Evolutionary conservation across 2,888 invertebrate species (phyloP).

Genomic region (Agapetus fuscipes): DNA sequence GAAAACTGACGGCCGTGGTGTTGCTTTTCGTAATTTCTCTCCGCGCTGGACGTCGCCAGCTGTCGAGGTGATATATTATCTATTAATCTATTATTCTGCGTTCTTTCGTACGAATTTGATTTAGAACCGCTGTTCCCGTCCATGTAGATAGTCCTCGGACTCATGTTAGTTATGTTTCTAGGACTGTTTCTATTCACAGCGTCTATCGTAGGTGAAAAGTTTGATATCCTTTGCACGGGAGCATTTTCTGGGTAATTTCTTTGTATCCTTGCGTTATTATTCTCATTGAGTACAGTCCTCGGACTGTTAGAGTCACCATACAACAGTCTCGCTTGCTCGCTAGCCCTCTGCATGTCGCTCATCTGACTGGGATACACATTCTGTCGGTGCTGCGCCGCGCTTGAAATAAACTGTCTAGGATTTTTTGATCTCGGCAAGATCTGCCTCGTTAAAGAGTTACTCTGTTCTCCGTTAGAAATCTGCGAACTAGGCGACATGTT

Average conservation of each 20-base stretch:
- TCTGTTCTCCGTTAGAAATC: constrained; percentile 24
- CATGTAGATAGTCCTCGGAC: constrained; percentile 33
- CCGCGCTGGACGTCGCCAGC: constrained; percentile 6
- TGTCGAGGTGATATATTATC: constrained; percentile 18
- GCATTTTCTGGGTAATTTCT: constrained; percentile 12
- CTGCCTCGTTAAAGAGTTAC: constrained; percentile 26
- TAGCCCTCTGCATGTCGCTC: constrained; percentile 17
- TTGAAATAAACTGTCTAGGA: constrained; percentile 16
- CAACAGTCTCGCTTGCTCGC: constrained; percentile 16
- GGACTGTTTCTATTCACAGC: constrained; percentile 27
- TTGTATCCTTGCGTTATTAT: constrained; percentile 12
- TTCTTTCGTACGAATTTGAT: constrained; percentile 30
- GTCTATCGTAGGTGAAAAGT: constrained; percentile 18
- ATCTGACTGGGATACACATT: constrained; percentile 15
- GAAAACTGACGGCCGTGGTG: constrained; percentile 18
- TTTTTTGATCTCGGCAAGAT: constrained; percentile 24
- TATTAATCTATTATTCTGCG: constrained; percentile 15
- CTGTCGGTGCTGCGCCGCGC: constrained; percentile 16
- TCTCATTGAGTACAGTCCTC: constrained; percentile 13
- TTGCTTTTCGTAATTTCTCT: constrained; percentile 12
- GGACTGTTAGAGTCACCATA: constrained; percentile 19
- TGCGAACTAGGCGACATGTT: constrained; percentile 26
- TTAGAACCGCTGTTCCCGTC: constrained; percentile 24
- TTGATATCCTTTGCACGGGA: constrained; percentile 13
- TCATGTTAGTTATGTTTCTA: constrained; percentile 33